Conservation (phyloP, 2,888 invertebrate species). For the Malacosoma neustria region DNA sequence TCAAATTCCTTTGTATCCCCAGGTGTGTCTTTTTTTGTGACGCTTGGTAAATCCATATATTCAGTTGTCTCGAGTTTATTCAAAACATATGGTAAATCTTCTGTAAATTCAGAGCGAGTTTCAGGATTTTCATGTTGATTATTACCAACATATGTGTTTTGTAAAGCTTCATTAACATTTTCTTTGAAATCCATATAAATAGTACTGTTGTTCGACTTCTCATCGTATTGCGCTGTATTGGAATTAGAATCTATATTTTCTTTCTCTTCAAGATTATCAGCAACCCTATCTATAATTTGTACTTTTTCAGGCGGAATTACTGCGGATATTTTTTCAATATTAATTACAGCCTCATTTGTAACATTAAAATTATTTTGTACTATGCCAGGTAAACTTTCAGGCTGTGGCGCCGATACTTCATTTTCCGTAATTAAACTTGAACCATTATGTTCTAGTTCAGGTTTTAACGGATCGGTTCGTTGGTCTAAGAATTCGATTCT, state of each 20-base stretch:
- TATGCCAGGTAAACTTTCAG: constrained; percentile 30
- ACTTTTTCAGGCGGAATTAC: constrained; percentile 48
- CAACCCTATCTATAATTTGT: constrained; percentile 42
- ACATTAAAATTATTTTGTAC: constrained; percentile 29
- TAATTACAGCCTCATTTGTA: not conserved
- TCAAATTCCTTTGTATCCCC: constrained; percentile 42
- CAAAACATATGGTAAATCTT: constrained; percentile 10
- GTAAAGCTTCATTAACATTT: constrained; percentile 33
- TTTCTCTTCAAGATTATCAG: constrained; percentile 12
- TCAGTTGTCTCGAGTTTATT: constrained; percentile 49
- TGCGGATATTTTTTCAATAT: constrained; percentile 5
- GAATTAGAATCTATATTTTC: constrained; percentile 27
- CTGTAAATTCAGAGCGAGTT: constrained; percentile 15
- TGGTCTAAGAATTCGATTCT: constrained; percentile 6
- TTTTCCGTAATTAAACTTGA: constrained; percentile 2
- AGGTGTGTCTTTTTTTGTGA: constrained; percentile 33
- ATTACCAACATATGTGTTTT: constrained; percentile 21
- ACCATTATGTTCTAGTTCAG: not conserved
- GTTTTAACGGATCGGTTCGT: not conserved
- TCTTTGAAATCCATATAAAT: constrained; percentile 57
- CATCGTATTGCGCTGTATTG: constrained; percentile 13
- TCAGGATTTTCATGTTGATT: constrained; percentile 13
- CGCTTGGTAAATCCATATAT: constrained; percentile 58
- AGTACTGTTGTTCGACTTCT: constrained; percentile 32
- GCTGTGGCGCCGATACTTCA: constrained; percentile 2